phyloP scores from a whole-genome alignment of 2,888 invertebrate genomes.

The Cenopis cana region DNA sequence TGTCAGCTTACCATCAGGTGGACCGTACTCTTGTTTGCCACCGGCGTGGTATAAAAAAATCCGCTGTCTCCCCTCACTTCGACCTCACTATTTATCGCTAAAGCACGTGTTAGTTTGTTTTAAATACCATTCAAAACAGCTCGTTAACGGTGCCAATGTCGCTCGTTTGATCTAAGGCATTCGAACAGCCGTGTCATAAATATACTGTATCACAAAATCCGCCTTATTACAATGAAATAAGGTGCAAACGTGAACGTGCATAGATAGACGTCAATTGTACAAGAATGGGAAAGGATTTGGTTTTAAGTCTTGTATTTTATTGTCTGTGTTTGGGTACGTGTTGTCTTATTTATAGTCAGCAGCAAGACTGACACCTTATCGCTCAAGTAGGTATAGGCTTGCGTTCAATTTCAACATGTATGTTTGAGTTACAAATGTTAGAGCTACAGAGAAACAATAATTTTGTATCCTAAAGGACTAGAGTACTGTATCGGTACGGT shows the following conservation, averaged over 20 bases:
- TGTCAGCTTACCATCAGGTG: no score
- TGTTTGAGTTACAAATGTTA: no score
- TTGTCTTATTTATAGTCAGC: slow-evolving; percentile 5
- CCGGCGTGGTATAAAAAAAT: background rate
- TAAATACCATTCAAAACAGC: slow-evolving; percentile 72
- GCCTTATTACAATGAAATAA: no score
- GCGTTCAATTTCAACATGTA: background rate
- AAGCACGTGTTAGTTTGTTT: slow-evolving; percentile 78
- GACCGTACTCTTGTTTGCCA: no score
- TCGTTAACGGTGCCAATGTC: slow-evolving; percentile 4
- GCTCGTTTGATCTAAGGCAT: slow-evolving; percentile 62
- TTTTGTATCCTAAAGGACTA: no score
- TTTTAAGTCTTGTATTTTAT: background rate
- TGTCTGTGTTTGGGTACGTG: background rate
- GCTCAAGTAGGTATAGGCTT: background rate
- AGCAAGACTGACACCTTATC: background rate
- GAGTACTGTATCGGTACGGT: no score
- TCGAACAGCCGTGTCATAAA: background rate
- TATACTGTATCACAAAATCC: no score
- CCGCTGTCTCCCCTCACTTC: slow-evolving; percentile 49
- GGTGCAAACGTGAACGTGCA: no score
- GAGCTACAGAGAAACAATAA: no score
- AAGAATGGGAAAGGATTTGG: slow-evolving; percentile 26
- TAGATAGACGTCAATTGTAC: background rate
- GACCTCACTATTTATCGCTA: slow-evolving; percentile 70